These are phyloP conservation scores for Euphydryas editha DNA, from an alignment of 2,888 invertebrate genomes.

Conservation along the genomic window DNA sequence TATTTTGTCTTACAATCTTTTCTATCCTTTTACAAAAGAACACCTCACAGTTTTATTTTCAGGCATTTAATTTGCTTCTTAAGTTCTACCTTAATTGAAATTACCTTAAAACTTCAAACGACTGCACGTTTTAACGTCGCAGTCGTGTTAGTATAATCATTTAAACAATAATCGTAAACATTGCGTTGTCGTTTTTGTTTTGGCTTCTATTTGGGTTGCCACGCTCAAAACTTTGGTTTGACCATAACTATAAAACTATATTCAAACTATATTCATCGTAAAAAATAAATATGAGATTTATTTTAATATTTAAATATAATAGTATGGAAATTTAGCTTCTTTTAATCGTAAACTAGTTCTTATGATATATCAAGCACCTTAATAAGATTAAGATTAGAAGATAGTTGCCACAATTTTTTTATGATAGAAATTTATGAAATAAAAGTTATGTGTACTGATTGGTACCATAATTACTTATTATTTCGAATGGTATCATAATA, in stretches of 20 bases:
- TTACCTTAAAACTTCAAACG: constrained; percentile 40
- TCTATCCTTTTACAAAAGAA: constrained; percentile 16
- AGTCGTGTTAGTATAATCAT: constrained; percentile 61
- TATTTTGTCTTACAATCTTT: neutral
- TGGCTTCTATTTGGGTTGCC: constrained; percentile 24
- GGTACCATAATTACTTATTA: too few relatives aligned
- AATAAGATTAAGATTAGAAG: too few relatives aligned
- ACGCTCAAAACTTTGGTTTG: neutral
- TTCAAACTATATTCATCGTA: too few relatives aligned
- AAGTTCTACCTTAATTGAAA: constrained; percentile 31
- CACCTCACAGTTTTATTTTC: constrained; percentile 16
- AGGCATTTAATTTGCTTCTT: constrained; percentile 25
- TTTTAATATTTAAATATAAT: too few relatives aligned
- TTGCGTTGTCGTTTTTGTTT: constrained; percentile 51
- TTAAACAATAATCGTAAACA: constrained; percentile 54
- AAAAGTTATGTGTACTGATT: too few relatives aligned
- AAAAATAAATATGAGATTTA: too few relatives aligned
- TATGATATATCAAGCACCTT: too few relatives aligned
- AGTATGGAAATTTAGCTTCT: too few relatives aligned
- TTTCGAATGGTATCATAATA: too few relatives aligned
- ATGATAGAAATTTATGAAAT: too few relatives aligned
- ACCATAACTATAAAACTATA: neutral
- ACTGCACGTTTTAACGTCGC: constrained; percentile 34
- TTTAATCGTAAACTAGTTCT: too few relatives aligned
- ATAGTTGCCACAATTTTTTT: too few relatives aligned